Conservation (phyloP, 1,140 invertebrate species). For the Leptinotarsa undecemlineata region DNA sequence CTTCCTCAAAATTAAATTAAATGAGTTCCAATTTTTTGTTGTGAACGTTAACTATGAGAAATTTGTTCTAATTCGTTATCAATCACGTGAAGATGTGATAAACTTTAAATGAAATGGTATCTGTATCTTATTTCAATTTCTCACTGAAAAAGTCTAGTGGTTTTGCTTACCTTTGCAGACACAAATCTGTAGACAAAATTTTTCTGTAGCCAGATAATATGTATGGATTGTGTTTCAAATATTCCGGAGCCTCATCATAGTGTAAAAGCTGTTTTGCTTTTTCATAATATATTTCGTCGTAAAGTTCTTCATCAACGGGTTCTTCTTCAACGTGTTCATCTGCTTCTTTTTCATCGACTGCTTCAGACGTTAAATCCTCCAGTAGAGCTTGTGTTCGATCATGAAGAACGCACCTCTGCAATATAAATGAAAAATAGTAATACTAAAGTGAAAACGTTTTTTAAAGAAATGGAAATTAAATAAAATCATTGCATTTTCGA, state of each 20-base stretch:
- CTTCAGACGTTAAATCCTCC: constrained; percentile 32
- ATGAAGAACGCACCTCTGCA: constrained; percentile 12
- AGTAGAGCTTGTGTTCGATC: constrained; percentile 42
- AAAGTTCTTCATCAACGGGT: constrained; percentile 7
- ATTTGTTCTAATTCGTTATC: too few relatives aligned
- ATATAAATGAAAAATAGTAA: background rate
- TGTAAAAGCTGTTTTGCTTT: constrained; percentile 57
- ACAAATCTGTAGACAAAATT: constrained; percentile 77
- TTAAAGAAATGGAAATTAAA: background rate
- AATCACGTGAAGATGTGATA: too few relatives aligned
- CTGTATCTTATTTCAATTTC: too few relatives aligned
- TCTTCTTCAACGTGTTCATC: constrained; percentile 28
- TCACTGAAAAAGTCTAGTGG: too few relatives aligned
- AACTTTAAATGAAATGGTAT: too few relatives aligned
- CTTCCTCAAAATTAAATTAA: too few relatives aligned
- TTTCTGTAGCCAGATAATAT: constrained; percentile 74
- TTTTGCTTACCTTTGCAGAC: constrained; percentile 77
- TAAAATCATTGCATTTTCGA: too few relatives aligned
- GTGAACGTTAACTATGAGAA: too few relatives aligned
- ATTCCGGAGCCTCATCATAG: constrained; percentile 74
- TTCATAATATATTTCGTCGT: constrained; percentile 51
- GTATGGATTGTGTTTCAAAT: constrained; percentile 71
- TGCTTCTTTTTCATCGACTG: constrained; percentile 10
- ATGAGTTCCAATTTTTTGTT: too few relatives aligned
- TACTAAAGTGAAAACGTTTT: background rate